These are phyloP conservation scores for Sitodiplosis mosellana DNA, from an alignment of 1,140 invertebrate genomes.

Conservation along the genomic window DNA sequence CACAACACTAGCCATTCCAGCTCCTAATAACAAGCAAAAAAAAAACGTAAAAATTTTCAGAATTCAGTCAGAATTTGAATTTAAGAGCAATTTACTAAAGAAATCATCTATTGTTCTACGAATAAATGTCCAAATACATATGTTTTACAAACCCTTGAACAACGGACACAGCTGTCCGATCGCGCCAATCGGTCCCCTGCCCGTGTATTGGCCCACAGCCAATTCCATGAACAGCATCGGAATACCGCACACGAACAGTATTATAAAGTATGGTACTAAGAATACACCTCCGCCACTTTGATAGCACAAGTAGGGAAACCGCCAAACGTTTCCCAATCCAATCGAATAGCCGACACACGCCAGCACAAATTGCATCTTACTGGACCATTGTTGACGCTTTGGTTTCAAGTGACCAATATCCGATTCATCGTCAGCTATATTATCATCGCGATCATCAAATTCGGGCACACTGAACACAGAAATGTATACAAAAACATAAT, in stretches of 20 bases:
- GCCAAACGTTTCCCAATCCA: constrained; percentile 81
- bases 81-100: too few species aligned
- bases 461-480: not conserved
- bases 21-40: constrained; percentile 31
- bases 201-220: constrained; percentile 62
- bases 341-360: constrained; percentile 84
- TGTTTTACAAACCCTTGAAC: constrained; percentile 53
- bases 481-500: too few species aligned
- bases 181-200: constrained; percentile 62
- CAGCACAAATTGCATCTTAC: constrained; percentile 77
- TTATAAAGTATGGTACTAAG: constrained; percentile 66
- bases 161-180: constrained; percentile 66
- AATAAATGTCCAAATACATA: too few species aligned
- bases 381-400: constrained; percentile 64
- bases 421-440: constrained; percentile 39
- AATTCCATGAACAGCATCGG: constrained; percentile 73
- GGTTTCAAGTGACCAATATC: constrained; percentile 46
- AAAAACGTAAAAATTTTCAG: constrained; percentile 8
- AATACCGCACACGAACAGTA: constrained; percentile 58
- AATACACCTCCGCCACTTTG: constrained; percentile 71
- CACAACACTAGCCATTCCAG: constrained; percentile 69
- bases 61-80: not conserved
- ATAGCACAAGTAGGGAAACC: constrained; percentile 69
- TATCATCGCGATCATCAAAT: constrained; percentile 39
- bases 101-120: too few species aligned